Conservation (phyloP, 1,140 invertebrate genomes). For the Heliconius eleuchia region DNA sequence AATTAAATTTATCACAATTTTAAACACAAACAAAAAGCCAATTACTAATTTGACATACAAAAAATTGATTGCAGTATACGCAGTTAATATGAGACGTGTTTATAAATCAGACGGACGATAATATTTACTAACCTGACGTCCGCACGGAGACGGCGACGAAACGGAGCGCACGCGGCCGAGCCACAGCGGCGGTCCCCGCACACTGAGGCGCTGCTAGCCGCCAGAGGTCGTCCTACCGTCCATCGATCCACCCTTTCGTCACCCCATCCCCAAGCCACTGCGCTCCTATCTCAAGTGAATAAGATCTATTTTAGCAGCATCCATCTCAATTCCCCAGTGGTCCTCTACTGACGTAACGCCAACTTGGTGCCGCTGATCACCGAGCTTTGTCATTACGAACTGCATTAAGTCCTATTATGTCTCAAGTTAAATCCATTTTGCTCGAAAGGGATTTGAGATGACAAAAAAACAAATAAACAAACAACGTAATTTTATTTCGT, state of each 20-base stretch:
- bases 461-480: conserved; percentile 41
- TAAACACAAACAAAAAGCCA: not conserved
- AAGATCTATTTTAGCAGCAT: conserved; percentile 30
- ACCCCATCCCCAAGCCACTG: conserved; percentile 30
- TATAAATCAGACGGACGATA: conserved; percentile 12
- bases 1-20: not conserved
- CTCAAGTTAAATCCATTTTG: conserved; percentile 6
- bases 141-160: conserved; percentile 2
- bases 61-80: not conserved
- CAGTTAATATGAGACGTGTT: not conserved
- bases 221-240: conserved; percentile 52
- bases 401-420: conserved; percentile 20
- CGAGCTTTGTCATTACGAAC: conserved; percentile 44
- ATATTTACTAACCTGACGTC: conserved; percentile 32
- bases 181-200: conserved; percentile 32
- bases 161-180: conserved; percentile 17
- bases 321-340: conserved; percentile 34
- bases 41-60: not conserved
- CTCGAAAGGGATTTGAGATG: not conserved
- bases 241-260: conserved; percentile 68
- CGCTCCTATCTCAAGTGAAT: conserved; percentile 33
- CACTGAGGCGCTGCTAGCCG: conserved; percentile 37
- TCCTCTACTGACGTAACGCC: conserved; percentile 62
- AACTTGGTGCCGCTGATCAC: conserved; percentile 52
- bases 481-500: conserved; percentile 64